Evolutionary conservation across 2,113 vertebrate genomes (phyloP), one percentile per base, ranked within the genome.

Genomic region (Siniperca knerii): DNA sequence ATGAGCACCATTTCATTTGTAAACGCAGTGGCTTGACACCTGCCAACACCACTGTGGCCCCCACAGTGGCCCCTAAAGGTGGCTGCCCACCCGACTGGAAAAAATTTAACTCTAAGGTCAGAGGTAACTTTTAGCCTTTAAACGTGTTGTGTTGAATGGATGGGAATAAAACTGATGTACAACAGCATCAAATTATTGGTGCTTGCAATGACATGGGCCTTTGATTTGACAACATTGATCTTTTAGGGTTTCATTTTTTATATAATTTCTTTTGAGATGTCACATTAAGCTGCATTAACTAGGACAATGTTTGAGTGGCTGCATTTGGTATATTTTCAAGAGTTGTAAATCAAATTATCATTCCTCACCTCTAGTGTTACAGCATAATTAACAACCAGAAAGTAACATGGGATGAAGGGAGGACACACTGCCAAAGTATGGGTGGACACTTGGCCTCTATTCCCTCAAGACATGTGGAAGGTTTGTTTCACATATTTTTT

Each of bases 81-180:
- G 96, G 96, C 65, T 98, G 97, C 76, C 86, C 67, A 54, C 70
- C 87, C 52, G 70, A 93, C 11, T 98, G 98, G 98, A 75, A 91
- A 46, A 90, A 91, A 37, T 96, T 96, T 40, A 90, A 82, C 10
- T 90, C 73, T 3, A 89, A 90, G 90, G 90, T 92, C 50, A 79
- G 93, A 97, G 94, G 94, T 97, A 94, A 84, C 48, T 75, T 66
- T 68, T 4, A n/a, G 23, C 48, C n/a, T 35, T 58, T 33, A 48
- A 11, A n/a, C 2, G 6, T 29, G 20, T 69, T 66, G 33, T 73
- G 55, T 55, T 70, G 21, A 57, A 50, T 2, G 23, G 10, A 55
- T 55, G 20, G 35, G 15, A 21, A 68, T 15, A 44, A 7, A 50
- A 16, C 15, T 44, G 0, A 44, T 29, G 18, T 20, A 35, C 29